phyloP scores from a whole-genome alignment of 2,797 vertebrate species.

The Crossoptilon crossoptilon region DNA sequence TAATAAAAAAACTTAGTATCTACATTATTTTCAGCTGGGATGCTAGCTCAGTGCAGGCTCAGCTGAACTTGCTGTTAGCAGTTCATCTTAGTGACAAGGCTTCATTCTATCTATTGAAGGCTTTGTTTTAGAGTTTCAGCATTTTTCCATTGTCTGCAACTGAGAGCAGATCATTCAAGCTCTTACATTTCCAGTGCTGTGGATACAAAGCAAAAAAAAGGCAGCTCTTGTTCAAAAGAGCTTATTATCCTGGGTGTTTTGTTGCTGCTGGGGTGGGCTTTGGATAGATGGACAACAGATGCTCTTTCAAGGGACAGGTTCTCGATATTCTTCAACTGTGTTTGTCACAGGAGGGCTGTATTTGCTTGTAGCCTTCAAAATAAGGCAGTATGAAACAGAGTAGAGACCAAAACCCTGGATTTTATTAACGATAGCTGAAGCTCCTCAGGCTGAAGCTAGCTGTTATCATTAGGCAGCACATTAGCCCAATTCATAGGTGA shows the following conservation, averaged over 20 bases:
- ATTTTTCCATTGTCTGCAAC: conserved; percentile 47
- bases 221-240: conserved; percentile 35
- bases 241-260: conserved; percentile 8
- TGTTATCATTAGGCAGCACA: background rate
- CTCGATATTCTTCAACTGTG: background rate
- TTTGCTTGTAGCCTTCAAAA: conserved; percentile 6
- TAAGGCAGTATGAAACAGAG: background rate
- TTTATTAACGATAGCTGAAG: background rate
- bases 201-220: conserved; percentile 30
- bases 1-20: background rate
- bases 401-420: background rate
- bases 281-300: conserved; percentile 17
- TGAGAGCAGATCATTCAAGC: conserved; percentile 52
- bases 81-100: conserved; percentile 59
- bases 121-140: conserved; percentile 54
- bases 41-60: background rate
- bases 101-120: conserved; percentile 57
- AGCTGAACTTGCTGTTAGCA: conserved; percentile 37
- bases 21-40: background rate
- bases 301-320: conserved; percentile 21
- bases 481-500: background rate
- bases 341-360: background rate
- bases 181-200: conserved; percentile 45
- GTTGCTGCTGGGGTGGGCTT: background rate
- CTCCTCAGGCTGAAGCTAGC: background rate